Conservation (phyloP, 2,113 vertebrate species). For the Haemorhous mexicanus region DNA sequence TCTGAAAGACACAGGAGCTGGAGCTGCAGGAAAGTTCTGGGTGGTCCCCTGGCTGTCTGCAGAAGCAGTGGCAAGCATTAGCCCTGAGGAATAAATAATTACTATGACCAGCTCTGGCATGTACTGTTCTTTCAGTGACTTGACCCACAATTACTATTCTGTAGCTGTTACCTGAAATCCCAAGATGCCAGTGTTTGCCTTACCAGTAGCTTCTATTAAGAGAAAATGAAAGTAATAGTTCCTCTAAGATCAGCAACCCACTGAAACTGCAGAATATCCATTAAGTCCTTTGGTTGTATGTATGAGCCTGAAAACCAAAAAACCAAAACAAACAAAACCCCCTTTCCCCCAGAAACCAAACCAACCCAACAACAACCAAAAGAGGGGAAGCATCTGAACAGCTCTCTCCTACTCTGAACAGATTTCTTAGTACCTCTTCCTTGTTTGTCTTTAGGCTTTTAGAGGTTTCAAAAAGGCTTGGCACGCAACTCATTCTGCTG, state of each 20-base stretch:
- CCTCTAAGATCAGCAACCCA: background rate
- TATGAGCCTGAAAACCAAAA: background rate
- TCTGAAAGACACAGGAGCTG: background rate
- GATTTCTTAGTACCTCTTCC: background rate
- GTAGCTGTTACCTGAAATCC: background rate
- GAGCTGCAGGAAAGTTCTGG: background rate
- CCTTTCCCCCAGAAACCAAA: background rate
- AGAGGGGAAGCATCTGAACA: background rate
- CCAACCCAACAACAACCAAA: no score
- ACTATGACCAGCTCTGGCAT: background rate
- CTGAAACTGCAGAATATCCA: background rate
- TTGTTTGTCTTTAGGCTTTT: background rate
- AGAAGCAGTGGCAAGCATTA: background rate
- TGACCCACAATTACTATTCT: background rate
- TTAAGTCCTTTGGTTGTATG: background rate
- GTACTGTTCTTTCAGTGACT: background rate
- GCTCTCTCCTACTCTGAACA: background rate
- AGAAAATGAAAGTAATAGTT: background rate
- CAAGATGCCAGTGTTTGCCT: background rate
- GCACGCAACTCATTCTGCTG: background rate
- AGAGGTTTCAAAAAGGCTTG: background rate
- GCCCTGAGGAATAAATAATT: background rate
- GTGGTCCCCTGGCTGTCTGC: background rate
- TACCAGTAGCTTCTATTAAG: background rate
- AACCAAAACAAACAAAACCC: background rate